A percentile compares a stretch with the other conserved stretches of the same genome.
Conservation (phyloP, 2,888 invertebrate genomes). For the Rotaria socialis region DNA sequence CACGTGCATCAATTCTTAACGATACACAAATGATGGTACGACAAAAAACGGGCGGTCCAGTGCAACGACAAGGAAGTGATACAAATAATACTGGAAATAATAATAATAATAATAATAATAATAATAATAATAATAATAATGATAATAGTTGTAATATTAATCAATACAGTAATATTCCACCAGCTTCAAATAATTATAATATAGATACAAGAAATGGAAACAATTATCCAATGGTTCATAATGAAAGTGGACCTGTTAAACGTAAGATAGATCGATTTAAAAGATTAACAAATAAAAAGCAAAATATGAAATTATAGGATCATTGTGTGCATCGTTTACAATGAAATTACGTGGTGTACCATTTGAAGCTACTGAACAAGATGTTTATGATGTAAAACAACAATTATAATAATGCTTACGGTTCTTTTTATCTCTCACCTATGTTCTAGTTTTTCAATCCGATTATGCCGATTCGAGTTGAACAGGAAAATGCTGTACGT, state of each 20-base stretch:
- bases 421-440: no score
- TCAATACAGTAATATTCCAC: not conserved
- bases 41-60: not conserved
- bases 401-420: no score
- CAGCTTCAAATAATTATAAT: not conserved
- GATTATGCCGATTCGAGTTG: not conserved
- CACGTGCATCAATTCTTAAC: not conserved
- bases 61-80: not conserved
- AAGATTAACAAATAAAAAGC: not conserved
- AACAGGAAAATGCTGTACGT: not conserved
- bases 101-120: no score
- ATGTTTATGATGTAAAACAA: not conserved
- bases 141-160: not conserved
- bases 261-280: not conserved
- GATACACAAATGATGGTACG: not conserved
- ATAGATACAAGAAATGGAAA: not conserved
- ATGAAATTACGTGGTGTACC: conserved; percentile 34
- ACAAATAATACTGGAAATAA: not conserved
- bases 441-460: conserved; percentile 5
- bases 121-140: not conserved
- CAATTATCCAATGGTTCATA: not conserved
- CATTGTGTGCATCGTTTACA: not conserved
- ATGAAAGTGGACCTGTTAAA: not conserved
- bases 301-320: not conserved
- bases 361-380: conserved; percentile 1